Base-by-base conservation (phyloP, 2,888 invertebrate species). In the Anticlea derivata region DNA sequence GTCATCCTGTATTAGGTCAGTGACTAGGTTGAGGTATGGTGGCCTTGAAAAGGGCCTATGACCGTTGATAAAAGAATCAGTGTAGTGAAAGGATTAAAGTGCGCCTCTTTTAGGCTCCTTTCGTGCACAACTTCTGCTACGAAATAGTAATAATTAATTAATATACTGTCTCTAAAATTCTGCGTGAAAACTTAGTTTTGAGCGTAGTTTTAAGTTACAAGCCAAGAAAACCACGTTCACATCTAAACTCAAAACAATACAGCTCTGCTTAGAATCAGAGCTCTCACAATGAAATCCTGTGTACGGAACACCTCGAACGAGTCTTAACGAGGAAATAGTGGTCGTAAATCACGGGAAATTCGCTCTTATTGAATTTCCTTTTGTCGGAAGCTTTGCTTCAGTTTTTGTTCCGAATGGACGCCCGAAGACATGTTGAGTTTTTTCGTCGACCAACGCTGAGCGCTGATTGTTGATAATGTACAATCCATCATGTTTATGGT, bases 291-390 rank as follows among this genome's bases (percentile, higher is more conserved):
- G 69, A 78, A 77, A 77, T 78, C 72, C 71, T 67, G 70, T 72
- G 68, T 75, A 70, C 74, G 68, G 73, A 73, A 81, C 82, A 83
- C 83, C 85, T 86, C 78, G 78, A 79, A 79, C 72, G 73, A 78
- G 77, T 74, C 83, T 80, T 86, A 89, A 89, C 88, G 87, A 88
- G 88, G 78, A 89, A 87, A 87, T 90, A 88, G 89, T 87, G 84
- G 80, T 74, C 82, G 87, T 89, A 88, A 89, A 89, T 89, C 86
- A 86, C 75, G 76, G 86, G 81, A 88, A 88, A 88, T 86, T 87
- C 85, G 78, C 79, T 83, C 86, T 88, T 88, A 90, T 89, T 88
- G 88, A 90, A 90, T 90, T 89, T 89, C 84, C 87, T 84, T 82
- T 83, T 77, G 80, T 81, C 78, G 82, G 81, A 83, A 82, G 77